Evolutionary conservation across 2,888 invertebrate species (phyloP).

Genomic region (Apocheima hispidaria): DNA sequence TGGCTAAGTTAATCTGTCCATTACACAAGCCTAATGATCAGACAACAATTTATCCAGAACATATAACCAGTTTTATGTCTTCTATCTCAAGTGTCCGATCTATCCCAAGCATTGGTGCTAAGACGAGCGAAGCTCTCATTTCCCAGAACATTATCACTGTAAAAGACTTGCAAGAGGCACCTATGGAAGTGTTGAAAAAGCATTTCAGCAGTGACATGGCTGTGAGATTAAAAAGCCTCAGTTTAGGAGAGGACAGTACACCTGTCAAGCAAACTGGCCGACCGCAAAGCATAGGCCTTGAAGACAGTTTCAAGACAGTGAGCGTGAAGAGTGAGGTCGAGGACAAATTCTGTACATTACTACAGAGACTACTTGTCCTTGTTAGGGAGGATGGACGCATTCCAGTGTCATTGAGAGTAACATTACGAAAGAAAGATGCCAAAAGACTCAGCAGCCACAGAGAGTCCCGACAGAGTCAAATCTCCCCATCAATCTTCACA

Average conservation of each 20-base stretch:
- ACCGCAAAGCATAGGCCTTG: constrained; percentile 92
- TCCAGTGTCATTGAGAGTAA: constrained; percentile 91
- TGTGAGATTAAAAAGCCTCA: constrained; percentile 88
- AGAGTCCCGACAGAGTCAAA: constrained; percentile 91
- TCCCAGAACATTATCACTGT: constrained; percentile 89
- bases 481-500: constrained; percentile 88
- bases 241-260: constrained; percentile 91
- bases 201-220: constrained; percentile 90
- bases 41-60: constrained; percentile 91
- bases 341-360: constrained; percentile 89
- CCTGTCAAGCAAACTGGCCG: constrained; percentile 91
- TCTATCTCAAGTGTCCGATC: constrained; percentile 87
- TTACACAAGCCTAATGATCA: constrained; percentile 93
- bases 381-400: constrained; percentile 92
- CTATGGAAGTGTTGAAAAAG: constrained; percentile 86
- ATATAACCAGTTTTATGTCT: constrained; percentile 88
- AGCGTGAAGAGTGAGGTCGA: constrained; percentile 91
- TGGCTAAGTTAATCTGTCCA: constrained; percentile 92
- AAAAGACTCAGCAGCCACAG: constrained; percentile 89
- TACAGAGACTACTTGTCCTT: constrained; percentile 89
- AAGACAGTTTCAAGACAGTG: constrained; percentile 91
- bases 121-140: constrained; percentile 88
- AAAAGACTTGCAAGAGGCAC: constrained; percentile 88
- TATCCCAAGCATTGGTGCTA: constrained; percentile 92
- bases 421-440: constrained; percentile 90